These are phyloP conservation scores for Tineola bisselliella DNA, from an alignment of 2,888 invertebrate genomes.

Conservation along the genomic window DNA sequence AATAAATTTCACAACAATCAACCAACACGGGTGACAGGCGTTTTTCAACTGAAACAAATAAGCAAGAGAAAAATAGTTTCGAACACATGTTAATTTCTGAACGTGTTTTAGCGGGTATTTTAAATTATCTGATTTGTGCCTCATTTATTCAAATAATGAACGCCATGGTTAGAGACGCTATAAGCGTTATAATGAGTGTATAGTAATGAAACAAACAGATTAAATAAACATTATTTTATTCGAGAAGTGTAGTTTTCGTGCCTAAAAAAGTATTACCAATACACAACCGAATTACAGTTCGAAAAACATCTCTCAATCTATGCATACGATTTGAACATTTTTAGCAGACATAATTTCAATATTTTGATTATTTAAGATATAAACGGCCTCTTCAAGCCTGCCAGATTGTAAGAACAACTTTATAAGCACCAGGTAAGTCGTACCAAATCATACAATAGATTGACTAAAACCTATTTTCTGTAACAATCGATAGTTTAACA, in stretches of 20 bases:
- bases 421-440: too few relatives aligned
- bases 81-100: background rate
- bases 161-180: too few relatives aligned
- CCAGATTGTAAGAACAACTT: too few relatives aligned
- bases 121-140: background rate
- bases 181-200: background rate
- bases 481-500: too few relatives aligned
- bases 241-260: slow-evolving; percentile 44
- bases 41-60: background rate
- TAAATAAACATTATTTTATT: slow-evolving; percentile 57
- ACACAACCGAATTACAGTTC: background rate
- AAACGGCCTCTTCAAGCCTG: too few relatives aligned
- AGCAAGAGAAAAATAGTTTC: background rate
- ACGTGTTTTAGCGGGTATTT: background rate
- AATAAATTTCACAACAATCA: background rate
- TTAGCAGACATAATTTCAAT: too few relatives aligned
- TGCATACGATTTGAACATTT: background rate
- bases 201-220: slow-evolving; percentile 16
- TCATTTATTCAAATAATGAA: background rate
- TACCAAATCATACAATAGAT: too few relatives aligned
- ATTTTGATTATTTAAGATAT: too few relatives aligned
- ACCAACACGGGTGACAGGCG: background rate
- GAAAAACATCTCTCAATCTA: background rate
- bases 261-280: slow-evolving; percentile 20
- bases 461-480: too few relatives aligned